Evolutionary conservation across 2,888 invertebrate species (phyloP), one percentile per base, ranked within the genome.

Genomic region (Leistus spinibarbis): DNA sequence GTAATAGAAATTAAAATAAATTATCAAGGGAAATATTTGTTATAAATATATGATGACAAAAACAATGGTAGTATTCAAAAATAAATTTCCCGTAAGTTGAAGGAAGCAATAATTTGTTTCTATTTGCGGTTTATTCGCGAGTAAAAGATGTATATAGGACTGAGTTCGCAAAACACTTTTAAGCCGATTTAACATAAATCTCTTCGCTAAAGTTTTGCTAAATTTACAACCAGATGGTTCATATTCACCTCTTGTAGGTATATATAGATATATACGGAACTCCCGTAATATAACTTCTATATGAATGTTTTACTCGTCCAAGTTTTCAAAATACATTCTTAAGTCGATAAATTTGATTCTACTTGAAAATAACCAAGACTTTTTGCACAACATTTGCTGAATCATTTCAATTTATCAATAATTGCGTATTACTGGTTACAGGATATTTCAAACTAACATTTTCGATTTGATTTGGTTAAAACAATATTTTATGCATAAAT

Each of bases 181-280:
- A 70, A 62, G 69, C 69, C 69, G 69, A 70, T 70, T 70, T 70
- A 70, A 60, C 69, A 70, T 70, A 70, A 70, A 70, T 70, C 69
- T 70, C 40, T 40, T 40, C 53, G 19, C 69, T 40, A 70, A 70
- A 70, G 20, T 70, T 70, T 53, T 54, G 69, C 40, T 40, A 70
- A 70, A 70, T 70, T 70, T 70, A 62, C 57, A 57, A 69, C 69
- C 60, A 62, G 69, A n/a, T 62, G 60, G n/a, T 62, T 53, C 53
- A 70, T 70, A 70, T 70, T 62, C 69, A 63, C 62, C 69, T 62
- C 60, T 22, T 40, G 7, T 40, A 24, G 3, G 7, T 24, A 24
- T 24, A 67, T 23, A 66, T 54, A 68, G 54, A 68, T 68, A 68
- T 56, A 68, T 16, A 17, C 23, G 56, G 16, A 68, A 68, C 56